Conservation (phyloP, 2,113 vertebrate genomes). For the Cyprinus carpio region DNA sequence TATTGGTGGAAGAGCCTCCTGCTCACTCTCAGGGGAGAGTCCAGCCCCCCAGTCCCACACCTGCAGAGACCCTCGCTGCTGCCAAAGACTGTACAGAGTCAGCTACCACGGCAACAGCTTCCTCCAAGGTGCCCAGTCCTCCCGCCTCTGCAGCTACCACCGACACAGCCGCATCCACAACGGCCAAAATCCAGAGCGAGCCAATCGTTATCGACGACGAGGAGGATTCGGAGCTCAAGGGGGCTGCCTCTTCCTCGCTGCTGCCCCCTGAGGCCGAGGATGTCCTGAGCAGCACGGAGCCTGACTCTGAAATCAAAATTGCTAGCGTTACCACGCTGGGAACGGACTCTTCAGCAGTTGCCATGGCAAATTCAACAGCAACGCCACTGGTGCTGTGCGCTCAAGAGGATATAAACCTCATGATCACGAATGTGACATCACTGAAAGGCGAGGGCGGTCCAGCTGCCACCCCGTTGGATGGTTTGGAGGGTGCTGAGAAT, state of each 20-base stretch:
- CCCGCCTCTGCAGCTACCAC: slow-evolving; percentile 61
- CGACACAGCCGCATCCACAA: slow-evolving; percentile 14
- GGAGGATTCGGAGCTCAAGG: slow-evolving; percentile 86
- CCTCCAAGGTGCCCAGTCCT: slow-evolving; percentile 61
- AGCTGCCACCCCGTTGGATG: slow-evolving; percentile 63
- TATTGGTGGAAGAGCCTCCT: slow-evolving; percentile 88
- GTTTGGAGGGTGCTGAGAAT: slow-evolving; percentile 76
- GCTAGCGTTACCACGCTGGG: slow-evolving; percentile 96
- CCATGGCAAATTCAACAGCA: slow-evolving; percentile 49
- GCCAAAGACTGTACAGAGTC: slow-evolving; percentile 63
- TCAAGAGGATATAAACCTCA: slow-evolving; percentile 88
- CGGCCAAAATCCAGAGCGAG: slow-evolving; percentile 80
- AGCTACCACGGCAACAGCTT: slow-evolving; percentile 48
- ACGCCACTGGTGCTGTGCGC: slow-evolving; percentile 63
- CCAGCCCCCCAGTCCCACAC: slow-evolving; percentile 57
- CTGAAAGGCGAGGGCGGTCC: slow-evolving; percentile 83
- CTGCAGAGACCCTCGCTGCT: slow-evolving; percentile 48
- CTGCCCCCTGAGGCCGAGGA: slow-evolving; percentile 45
- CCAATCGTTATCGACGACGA: slow-evolving; percentile 98
- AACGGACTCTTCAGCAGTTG: slow-evolving; percentile 43
- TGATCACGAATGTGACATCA: slow-evolving; percentile 96
- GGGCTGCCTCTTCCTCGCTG: slow-evolving; percentile 63
- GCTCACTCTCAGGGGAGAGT: slow-evolving; percentile 70
- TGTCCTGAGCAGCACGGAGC: slow-evolving; percentile 90
- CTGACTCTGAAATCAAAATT: slow-evolving; percentile 95